These are phyloP conservation scores for Ophion ellenae DNA, from an alignment of 2,888 invertebrate species.

Conservation along the genomic window DNA sequence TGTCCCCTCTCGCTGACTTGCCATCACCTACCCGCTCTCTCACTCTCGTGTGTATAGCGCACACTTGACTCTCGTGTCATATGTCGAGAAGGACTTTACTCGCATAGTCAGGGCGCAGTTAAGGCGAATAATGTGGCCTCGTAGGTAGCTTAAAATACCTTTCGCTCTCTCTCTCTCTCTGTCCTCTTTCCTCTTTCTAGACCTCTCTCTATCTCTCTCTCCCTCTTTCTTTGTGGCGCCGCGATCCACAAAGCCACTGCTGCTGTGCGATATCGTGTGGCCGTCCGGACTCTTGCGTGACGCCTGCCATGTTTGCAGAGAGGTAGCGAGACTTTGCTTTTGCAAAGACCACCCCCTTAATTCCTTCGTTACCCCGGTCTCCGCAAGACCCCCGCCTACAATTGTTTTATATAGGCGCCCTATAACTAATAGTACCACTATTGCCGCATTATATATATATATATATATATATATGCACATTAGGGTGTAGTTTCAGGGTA, in stretches of 20 bases:
- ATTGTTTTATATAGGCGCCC: constrained; percentile 39
- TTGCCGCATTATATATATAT: background rate
- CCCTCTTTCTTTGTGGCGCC: constrained; percentile 40
- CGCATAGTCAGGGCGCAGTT: constrained; percentile 45
- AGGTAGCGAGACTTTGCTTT: constrained; percentile 68
- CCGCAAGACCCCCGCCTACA: constrained; percentile 27
- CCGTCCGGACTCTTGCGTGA: constrained; percentile 77
- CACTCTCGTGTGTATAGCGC: constrained; percentile 12
- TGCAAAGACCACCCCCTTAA: constrained; percentile 67
- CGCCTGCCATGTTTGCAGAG: constrained; percentile 82
- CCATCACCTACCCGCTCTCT: background rate
- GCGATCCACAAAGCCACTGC: constrained; percentile 48
- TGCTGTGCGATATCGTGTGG: constrained; percentile 65
- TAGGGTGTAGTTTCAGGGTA: no score
- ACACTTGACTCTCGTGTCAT: constrained; percentile 48
- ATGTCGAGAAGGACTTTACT: constrained; percentile 57
- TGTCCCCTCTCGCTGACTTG: background rate
- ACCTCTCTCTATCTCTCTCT: constrained; percentile 13
- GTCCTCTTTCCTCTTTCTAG: background rate
- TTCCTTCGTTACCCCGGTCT: constrained; percentile 66
- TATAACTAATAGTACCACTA: constrained; percentile 24
- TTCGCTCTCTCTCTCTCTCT: constrained; percentile 37
- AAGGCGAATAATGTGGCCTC: constrained; percentile 59
- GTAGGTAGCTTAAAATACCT: constrained; percentile 66
- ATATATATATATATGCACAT: background rate